These are phyloP conservation scores for Scyliorhinus canicula DNA, from an alignment of 2,797 vertebrate species.

Conservation along the genomic window DNA sequence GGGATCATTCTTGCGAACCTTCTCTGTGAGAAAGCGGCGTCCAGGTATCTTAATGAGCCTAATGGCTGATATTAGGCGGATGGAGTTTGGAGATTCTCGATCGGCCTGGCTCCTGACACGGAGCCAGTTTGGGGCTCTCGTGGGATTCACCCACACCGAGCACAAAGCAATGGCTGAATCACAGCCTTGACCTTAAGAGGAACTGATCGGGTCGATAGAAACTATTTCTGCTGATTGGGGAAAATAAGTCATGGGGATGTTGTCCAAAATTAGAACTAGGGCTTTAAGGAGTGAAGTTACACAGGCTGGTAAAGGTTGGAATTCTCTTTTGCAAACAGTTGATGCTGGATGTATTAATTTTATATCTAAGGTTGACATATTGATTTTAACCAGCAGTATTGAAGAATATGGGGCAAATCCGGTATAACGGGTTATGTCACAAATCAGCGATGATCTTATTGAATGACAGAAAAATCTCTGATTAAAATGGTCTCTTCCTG, in stretches of 20 bases:
- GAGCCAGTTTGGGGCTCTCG: too few species aligned
- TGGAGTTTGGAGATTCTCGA: too few species aligned
- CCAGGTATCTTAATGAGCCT: too few species aligned
- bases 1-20: too few species aligned
- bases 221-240: neutral
- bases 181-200: neutral
- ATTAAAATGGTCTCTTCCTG: neutral
- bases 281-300: neutral
- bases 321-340: neutral
- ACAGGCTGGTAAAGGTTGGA: neutral
- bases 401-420: neutral
- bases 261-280: neutral
- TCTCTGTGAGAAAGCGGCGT: too few species aligned
- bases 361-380: too few species aligned
- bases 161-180: too few species aligned
- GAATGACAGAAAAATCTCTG: neutral
- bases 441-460: neutral
- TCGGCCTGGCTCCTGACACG: too few species aligned
- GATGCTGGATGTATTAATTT: neutral
- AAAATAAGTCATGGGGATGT: neutral
- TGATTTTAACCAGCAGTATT: too few species aligned
- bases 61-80: too few species aligned
- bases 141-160: too few species aligned
- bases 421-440: neutral
- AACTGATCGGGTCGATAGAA: neutral